phyloP scores from a whole-genome alignment of 2,797 vertebrate genomes.

The Eleutherodactylus coqui region DNA sequence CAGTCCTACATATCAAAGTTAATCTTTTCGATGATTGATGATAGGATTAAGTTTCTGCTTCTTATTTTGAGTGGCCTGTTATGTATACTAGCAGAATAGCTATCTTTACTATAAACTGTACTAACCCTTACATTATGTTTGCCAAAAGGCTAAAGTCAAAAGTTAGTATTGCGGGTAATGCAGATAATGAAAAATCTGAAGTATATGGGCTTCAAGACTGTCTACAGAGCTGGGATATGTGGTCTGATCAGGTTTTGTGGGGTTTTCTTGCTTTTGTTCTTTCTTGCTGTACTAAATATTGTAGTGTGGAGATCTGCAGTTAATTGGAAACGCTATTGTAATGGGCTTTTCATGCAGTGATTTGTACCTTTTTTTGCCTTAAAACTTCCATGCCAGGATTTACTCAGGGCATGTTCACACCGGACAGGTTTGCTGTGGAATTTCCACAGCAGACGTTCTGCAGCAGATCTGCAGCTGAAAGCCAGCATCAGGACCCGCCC shows the following conservation, averaged over 20 bases:
- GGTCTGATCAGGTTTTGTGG: slow-evolving; percentile 29
- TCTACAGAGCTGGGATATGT: slow-evolving; percentile 14
- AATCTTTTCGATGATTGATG: slow-evolving; percentile 38
- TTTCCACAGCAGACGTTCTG: too few relatives aligned
- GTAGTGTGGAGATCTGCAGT: not conserved
- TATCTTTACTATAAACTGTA: slow-evolving; percentile 19
- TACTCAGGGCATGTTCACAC: not conserved
- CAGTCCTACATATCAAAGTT: slow-evolving; percentile 24
- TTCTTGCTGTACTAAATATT: slow-evolving; percentile 38
- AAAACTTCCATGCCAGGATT: not conserved
- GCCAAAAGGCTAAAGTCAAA: not conserved
- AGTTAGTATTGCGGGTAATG: not conserved
- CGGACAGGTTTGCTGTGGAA: too few relatives aligned
- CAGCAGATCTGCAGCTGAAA: too few relatives aligned
- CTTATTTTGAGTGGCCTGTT: slow-evolving; percentile 21
- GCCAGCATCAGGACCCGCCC: too few relatives aligned
- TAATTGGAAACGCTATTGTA: slow-evolving; percentile 34
- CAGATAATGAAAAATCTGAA: not conserved
- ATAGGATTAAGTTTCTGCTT: slow-evolving; percentile 20
- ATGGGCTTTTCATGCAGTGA: not conserved
- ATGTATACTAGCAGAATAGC: slow-evolving; percentile 9
- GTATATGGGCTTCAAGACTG: not conserved
- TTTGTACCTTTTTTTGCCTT: not conserved
- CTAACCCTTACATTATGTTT: not conserved
- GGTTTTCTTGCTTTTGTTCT: too few relatives aligned